Percentiles rank a stretch among this genome's conserved stretches.
Conservation (phyloP, 1,140 invertebrate species). For the Aphis craccivora region DNA sequence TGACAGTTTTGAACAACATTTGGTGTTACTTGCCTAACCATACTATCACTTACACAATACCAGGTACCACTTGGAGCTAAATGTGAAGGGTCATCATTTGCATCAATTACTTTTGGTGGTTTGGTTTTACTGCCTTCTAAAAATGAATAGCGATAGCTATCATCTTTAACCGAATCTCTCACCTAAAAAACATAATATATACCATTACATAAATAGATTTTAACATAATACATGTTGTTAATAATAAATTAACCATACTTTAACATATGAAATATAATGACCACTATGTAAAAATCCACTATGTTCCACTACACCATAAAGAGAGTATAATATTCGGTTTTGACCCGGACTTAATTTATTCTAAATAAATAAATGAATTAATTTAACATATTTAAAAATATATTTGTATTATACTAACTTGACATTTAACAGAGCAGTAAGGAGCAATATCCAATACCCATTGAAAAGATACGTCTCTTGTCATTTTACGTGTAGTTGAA, state of each 20-base stretch:
- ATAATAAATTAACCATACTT: conserved; percentile 66
- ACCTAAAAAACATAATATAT: conserved; percentile 44
- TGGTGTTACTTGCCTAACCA: conserved; percentile 81
- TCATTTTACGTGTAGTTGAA: conserved; percentile 77
- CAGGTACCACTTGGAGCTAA: conserved; percentile 72
- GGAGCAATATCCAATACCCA: conserved; percentile 86
- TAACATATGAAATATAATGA: conserved; percentile 96
- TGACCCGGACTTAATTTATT: conserved; percentile 64
- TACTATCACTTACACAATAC: conserved; percentile 92
- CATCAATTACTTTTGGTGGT: conserved; percentile 43
- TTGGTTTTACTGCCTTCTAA: conserved; percentile 42
- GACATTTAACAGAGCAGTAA: conserved; percentile 83
- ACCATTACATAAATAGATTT: neutral
- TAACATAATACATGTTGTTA: conserved; percentile 62
- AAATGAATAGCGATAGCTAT: conserved; percentile 54
- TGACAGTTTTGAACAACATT: conserved; percentile 82
- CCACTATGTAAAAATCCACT: conserved; percentile 88
- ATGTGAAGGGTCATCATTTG: conserved; percentile 46
- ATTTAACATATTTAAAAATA: neutral
- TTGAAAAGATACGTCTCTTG: conserved; percentile 87
- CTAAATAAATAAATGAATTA: conserved; percentile 31
- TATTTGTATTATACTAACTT: conserved; percentile 64
- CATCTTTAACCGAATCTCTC: conserved; percentile 48
- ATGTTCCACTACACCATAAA: conserved; percentile 96
- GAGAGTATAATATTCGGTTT: conserved; percentile 80